Evolutionary conservation across 2,113 vertebrate species (phyloP).

Genomic region (human): GRCh38 chr4:125537001-125537500

Average conservation of each 20-base stretch:
- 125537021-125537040: neutral
- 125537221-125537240: neutral
- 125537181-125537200: neutral
- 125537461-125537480: neutral
- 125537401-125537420: neutral
- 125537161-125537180: neutral
- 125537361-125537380: neutral
- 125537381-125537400: neutral
- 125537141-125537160: neutral
- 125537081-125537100: neutral
- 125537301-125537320: neutral
- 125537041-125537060: neutral
- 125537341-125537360: conserved; percentile 6
- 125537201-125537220: neutral
- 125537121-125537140: neutral
- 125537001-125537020: neutral
- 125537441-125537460: neutral
- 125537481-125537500: neutral
- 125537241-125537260: neutral
- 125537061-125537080: neutral
- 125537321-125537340: neutral
- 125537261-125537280: neutral
- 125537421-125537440: neutral
- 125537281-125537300: neutral
- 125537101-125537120: neutral